Conservation (phyloP, 2,888 invertebrate genomes). For the Beris morrisii region DNA sequence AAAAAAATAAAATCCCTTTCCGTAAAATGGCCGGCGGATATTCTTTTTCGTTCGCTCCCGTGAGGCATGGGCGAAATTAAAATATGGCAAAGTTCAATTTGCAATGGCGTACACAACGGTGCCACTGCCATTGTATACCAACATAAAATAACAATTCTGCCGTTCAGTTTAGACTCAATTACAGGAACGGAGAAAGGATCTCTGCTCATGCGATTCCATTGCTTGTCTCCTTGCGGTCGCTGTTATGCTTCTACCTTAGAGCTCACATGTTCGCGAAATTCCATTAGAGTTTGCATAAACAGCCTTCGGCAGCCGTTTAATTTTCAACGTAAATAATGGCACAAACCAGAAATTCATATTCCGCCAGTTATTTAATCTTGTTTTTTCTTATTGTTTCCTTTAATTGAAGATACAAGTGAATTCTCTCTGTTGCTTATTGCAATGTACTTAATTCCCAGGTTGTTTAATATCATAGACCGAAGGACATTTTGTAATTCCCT, state of each 20-base stretch:
- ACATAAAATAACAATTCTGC: no score
- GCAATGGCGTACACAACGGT: no score
- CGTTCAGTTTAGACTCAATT: no score
- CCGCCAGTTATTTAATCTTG: constrained; percentile 18
- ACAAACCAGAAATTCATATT: constrained; percentile 33
- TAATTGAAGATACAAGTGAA: constrained; percentile 24
- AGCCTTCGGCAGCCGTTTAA: constrained; percentile 36
- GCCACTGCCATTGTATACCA: no score
- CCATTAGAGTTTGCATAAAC: constrained; percentile 38
- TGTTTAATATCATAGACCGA: constrained; percentile 9
- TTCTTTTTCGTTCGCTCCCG: no score
- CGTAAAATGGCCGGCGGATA: no score
- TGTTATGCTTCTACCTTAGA: constrained; percentile 28
- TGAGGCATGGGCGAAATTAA: no score
- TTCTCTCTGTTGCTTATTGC: neutral
- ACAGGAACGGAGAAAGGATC: no score
- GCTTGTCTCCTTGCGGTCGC: constrained; percentile 7
- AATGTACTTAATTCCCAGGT: constrained; percentile 27
- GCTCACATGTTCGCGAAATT: constrained; percentile 38
- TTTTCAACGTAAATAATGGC: constrained; percentile 36
- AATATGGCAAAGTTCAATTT: no score
- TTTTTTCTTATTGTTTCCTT: neutral
- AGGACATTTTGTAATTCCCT: neutral
- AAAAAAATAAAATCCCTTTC: no score
- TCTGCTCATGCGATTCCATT: no score